A percentile compares a stretch with the other conserved stretches of the same genome.
These are phyloP conservation scores for Luffia ferchaultella DNA, from an alignment of 2,888 invertebrate species.

Conservation along the genomic window DNA sequence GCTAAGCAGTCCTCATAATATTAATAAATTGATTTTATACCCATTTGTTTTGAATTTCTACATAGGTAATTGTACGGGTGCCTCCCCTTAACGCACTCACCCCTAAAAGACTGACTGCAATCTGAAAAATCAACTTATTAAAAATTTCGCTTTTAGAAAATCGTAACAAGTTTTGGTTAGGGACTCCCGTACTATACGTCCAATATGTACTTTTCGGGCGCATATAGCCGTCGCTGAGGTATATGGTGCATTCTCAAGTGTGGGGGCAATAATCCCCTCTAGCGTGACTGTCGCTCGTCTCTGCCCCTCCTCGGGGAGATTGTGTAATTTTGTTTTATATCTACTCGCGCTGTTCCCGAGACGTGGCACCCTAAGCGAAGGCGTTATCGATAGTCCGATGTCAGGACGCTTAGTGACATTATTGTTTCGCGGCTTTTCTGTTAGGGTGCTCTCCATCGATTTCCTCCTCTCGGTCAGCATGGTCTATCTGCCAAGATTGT, in stretches of 20 bases:
- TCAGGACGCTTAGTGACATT: neutral
- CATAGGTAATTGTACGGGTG: too few species aligned
- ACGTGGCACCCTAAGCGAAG: neutral
- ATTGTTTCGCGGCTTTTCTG: neutral
- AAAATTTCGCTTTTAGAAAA: too few species aligned
- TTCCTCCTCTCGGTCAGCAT: too few species aligned
- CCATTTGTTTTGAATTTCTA: too few species aligned
- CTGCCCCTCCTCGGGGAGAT: neutral
- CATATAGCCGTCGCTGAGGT: neutral
- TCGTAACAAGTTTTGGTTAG: too few species aligned
- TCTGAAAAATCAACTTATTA: too few species aligned
- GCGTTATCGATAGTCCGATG: neutral
- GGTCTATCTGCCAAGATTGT: too few species aligned
- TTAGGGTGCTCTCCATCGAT: too few species aligned
- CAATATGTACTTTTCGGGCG: neutral
- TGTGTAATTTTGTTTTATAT: neutral
- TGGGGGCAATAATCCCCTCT: neutral
- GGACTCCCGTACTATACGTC: neutral
- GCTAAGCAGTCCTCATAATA: too few species aligned
- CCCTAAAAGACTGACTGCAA: too few species aligned
- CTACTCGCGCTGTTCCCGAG: neutral
- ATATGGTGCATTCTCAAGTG: conserved; percentile 1
- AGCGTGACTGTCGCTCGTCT: conserved; percentile 1
- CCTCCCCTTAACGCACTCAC: too few species aligned
- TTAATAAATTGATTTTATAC: too few species aligned